Evolutionary conservation across 2,888 invertebrate species (phyloP), one percentile per base, ranked within the genome.

Genomic region (Pteria penguin): DNA sequence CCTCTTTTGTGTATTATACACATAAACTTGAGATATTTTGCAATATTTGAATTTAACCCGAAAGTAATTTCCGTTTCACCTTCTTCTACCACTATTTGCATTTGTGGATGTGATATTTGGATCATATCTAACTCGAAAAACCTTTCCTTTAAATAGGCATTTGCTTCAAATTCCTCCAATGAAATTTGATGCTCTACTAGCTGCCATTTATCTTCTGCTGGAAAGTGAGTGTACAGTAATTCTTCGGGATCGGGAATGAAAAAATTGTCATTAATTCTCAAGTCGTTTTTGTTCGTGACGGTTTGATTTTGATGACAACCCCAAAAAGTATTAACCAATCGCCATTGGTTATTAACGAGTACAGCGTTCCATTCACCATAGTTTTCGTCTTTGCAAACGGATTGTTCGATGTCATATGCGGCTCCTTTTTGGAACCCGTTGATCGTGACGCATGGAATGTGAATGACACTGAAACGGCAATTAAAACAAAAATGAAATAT

Each of bases 241-340:
- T 85, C 81, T 29, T 87, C 85, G 2, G 90, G 90, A 67, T 90
- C 89, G 1, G 89, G 82, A 22, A 90, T 81, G 80, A 90, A 90
- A 73, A 87, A 90, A 76, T 14, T 14, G 11, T 8, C 8, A 45
- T 45, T 18, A 18, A 45, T 18, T 14, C 18, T 14, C 45, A 45
- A 14, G 18, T 45, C 45, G 11, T 45, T 45, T 45, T 14, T 18
- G 8, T 45, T 45, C 11, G 11, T 45, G 45, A 8, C 45, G n/a
- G n/a, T n/a, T n/a, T n/a, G n/a, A n/a, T n/a, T n/a, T n/a, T n/a
- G n/a, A n/a, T n/a, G n/a, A 45, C 11, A 45, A 8, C 11, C 45
- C 45, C 45, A 45, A 18, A 45, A 45, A 45, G 18, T 18, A 18
- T 45, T 45, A 8, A 45, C 11, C 8, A 45, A 18, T 14, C 18